phyloP scores from a whole-genome alignment of 1,140 invertebrate species.

The Coptotermes formosanus region DNA sequence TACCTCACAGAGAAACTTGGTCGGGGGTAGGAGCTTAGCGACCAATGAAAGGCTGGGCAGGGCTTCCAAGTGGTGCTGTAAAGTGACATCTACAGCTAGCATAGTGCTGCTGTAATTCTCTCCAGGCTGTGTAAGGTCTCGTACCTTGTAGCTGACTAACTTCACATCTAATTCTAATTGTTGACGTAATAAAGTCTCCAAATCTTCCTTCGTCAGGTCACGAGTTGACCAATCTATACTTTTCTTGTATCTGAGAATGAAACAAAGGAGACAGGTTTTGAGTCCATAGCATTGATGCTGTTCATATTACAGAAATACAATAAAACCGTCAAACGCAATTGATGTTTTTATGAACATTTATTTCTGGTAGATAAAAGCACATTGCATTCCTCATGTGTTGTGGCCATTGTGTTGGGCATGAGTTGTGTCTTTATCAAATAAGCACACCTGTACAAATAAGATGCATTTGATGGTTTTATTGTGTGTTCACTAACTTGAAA shows the following conservation, averaged over 20 bases:
- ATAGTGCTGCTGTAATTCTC: slow-evolving; percentile 30
- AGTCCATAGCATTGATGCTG: too few species aligned
- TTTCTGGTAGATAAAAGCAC: too few species aligned
- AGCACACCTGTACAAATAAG: too few species aligned
- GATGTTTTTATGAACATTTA: too few species aligned
- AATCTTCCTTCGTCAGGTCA: not conserved
- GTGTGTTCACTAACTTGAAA: too few species aligned
- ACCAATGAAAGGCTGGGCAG: not conserved
- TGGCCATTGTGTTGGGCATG: too few species aligned
- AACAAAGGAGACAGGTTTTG: not conserved
- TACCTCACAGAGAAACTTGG: not conserved
- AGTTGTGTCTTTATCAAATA: too few species aligned
- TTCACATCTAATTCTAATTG: not conserved
- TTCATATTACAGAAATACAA: too few species aligned
- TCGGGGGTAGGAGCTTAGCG: slow-evolving; percentile 23
- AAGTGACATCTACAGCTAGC: slow-evolving; percentile 8
- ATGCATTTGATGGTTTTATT: too few species aligned
- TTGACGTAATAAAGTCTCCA: not conserved
- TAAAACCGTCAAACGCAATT: too few species aligned
- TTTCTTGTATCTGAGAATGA: not conserved
- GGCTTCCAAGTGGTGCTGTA: not conserved
- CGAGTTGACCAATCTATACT: not conserved
- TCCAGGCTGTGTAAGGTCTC: slow-evolving; percentile 6
- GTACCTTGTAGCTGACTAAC: not conserved
- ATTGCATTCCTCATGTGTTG: too few species aligned